Percentiles rank a stretch among this genome's conserved stretches.
Evolutionary conservation across 2,888 invertebrate species (phyloP).

Genomic region (Rhingia rostrata): DNA sequence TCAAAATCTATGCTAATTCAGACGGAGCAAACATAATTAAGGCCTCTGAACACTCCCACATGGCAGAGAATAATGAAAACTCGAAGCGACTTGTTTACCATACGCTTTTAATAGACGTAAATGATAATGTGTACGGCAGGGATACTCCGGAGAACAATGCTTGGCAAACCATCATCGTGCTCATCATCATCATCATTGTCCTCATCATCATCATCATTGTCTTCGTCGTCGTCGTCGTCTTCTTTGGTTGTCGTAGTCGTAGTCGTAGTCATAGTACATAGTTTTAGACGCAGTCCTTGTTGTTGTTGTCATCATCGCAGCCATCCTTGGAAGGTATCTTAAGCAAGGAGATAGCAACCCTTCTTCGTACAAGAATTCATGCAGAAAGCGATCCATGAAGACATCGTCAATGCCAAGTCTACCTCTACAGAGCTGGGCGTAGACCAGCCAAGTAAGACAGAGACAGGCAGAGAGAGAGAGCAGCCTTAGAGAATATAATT

Average conservation of each 20-base stretch:
- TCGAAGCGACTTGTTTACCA: conserved; percentile 51
- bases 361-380: conserved; percentile 44
- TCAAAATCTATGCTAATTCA: conserved; percentile 68
- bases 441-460: too few relatives aligned
- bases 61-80: conserved; percentile 45
- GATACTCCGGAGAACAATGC: conserved; percentile 55
- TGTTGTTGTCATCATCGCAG: conserved; percentile 7
- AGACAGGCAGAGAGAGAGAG: background rate
- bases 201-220: background rate
- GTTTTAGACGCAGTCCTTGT: background rate
- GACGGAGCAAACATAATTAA: conserved; percentile 63
- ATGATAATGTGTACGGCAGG: conserved; percentile 53
- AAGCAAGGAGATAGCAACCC: conserved; percentile 29
- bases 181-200: conserved; percentile 31
- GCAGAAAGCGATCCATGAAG: conserved; percentile 12
- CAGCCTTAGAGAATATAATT: conserved; percentile 60
- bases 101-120: conserved; percentile 69
- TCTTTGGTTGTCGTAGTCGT: background rate
- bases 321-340: conserved; percentile 42
- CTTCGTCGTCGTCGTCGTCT: background rate
- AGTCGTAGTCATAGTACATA: conserved; percentile 1
- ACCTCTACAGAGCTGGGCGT: too few relatives aligned
- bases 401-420: conserved; percentile 3
- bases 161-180: conserved; percentile 58
- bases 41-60: conserved; percentile 55